Evolutionary conservation across 2,888 invertebrate genomes (phyloP), one percentile per base, ranked within the genome.

Genomic region (Temnothorax ravouxi): DNA sequence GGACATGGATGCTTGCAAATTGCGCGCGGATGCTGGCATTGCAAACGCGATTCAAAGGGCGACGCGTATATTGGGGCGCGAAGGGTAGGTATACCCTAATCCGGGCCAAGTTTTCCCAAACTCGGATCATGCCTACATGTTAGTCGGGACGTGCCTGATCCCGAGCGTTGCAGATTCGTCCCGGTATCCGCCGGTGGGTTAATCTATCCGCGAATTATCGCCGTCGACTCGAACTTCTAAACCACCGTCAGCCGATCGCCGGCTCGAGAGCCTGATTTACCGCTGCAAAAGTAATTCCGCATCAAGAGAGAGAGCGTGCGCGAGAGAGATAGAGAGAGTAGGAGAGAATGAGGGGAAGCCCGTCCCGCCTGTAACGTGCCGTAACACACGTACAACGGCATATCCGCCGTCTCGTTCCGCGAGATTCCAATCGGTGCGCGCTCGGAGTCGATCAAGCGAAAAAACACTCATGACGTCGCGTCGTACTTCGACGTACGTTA

Each of bases 201-300:
- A 87, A 80, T 87, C 87, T 84, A 83, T 87, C 82, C 87, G 86
- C 88, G 87, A 91, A 85, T 91, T 90, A 90, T 91, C 90, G 91
- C 84, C 87, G 79, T 66, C 72, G 85, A 66, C 52, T 69, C 83
- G 76, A 90, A 90, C 88, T 90, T 88, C 84, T 74, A 75, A 83
- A 81, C 77, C 67, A 38, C 66, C 81, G 67, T 82, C 72, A 77
- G 67, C 52, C 83, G 64, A 66, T 59, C 66, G 72, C 52, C 75
- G 71, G 13, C 64, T 64, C 83, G 54, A 72, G 79, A 76, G 79
- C 64, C 84, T 90, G 90, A 88, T 90, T 87, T 88, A 88, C 66
- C 81, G 80, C 79, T 54, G 64, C 67, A 61, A 79, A 84, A 86
- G 83, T 88, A 85, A 89, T 85, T 88, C 84, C 83, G 80, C 18